Percentiles rank a stretch among this genome's conserved stretches.
Evolutionary conservation across 2,113 vertebrate species (phyloP).

Genomic region (Corythornis cristatus): DNA sequence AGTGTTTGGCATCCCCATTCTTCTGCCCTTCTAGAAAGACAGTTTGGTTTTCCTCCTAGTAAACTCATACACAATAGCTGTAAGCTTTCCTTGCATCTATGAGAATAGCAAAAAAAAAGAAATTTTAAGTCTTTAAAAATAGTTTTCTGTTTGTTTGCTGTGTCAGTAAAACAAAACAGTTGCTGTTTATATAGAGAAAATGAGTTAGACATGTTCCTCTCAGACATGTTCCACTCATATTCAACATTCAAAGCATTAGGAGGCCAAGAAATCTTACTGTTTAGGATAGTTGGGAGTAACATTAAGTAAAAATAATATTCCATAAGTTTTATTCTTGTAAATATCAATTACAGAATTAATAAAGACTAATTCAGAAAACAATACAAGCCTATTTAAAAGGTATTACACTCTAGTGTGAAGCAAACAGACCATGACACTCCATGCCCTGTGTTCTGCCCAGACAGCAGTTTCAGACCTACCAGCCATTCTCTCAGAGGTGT

Average conservation of each 20-base stretch:
- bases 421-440: not conserved
- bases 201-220: not conserved
- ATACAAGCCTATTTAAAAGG: not conserved
- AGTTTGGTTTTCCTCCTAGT: not conserved
- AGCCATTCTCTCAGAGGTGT: constrained; percentile 93
- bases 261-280: fast-evolving
- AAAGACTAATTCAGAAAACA: not conserved
- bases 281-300: not conserved
- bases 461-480: constrained; percentile 76
- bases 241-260: not conserved
- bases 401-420: not conserved
- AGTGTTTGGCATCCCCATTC: not conserved
- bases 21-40: not conserved
- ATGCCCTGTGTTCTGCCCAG: not conserved
- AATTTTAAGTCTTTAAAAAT: not conserved
- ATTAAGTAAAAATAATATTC: not conserved
- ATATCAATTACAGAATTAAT: not conserved
- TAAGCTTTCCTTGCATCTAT: not conserved
- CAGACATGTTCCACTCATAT: not conserved
- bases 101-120: not conserved
- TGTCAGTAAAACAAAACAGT: no score
- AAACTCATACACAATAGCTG: not conserved
- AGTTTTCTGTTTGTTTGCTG: no score
- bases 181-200: not conserved
- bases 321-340: not conserved